These are phyloP conservation scores for Platynereis dumerilii DNA, from an alignment of 2,888 invertebrate genomes.

Conservation along the genomic window DNA sequence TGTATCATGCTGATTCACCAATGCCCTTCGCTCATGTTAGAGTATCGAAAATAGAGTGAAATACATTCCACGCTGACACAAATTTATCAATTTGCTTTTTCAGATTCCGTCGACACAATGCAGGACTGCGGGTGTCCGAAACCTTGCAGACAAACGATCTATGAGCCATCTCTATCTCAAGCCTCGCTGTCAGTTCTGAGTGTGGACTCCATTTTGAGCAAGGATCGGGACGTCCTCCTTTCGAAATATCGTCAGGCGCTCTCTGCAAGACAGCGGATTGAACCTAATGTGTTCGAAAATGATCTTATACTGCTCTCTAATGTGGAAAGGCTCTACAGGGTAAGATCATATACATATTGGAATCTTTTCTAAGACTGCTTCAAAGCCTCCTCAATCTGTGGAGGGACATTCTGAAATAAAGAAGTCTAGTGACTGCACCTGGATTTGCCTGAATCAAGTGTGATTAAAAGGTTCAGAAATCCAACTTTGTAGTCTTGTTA, in stretches of 20 bases:
- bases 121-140: constrained; percentile 36
- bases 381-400: too few relatives aligned
- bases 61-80: too few relatives aligned
- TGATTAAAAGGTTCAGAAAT: too few relatives aligned
- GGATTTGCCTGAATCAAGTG: too few relatives aligned
- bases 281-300: constrained; percentile 26
- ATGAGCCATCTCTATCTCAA: constrained; percentile 36
- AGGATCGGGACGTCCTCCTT: constrained; percentile 18
- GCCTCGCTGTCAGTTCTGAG: constrained; percentile 38
- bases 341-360: too few relatives aligned
- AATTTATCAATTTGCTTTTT: background rate
- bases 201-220: constrained; percentile 33
- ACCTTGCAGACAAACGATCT: constrained; percentile 40
- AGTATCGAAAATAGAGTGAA: too few relatives aligned
- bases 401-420: too few relatives aligned
- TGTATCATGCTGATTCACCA: too few relatives aligned
- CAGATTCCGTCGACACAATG: constrained; percentile 9
- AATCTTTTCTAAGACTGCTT: too few relatives aligned
- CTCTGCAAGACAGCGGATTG: constrained; percentile 30
- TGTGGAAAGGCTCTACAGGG: constrained; percentile 20
- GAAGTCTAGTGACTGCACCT: too few relatives aligned
- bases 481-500: too few relatives aligned
- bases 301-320: constrained; percentile 25
- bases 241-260: constrained; percentile 28
- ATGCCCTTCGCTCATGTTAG: too few relatives aligned